These are phyloP conservation scores for Lophius americanus DNA, from an alignment of 2,797 vertebrate genomes.

Conservation along the genomic window DNA sequence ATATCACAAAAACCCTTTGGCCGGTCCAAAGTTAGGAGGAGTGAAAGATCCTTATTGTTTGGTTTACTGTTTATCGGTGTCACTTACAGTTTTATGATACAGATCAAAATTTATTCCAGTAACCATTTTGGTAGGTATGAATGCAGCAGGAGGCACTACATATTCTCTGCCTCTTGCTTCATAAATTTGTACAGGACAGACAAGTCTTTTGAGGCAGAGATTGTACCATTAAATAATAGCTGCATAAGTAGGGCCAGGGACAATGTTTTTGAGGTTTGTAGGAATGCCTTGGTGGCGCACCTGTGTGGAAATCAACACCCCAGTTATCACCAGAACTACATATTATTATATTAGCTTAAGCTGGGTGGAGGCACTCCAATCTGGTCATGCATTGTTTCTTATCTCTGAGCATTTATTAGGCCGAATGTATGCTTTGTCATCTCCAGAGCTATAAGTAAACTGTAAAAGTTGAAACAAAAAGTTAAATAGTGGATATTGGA, in stretches of 20 bases:
- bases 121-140: background rate
- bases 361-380: constrained; percentile 47
- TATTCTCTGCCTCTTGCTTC: background rate
- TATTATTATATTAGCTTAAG: constrained; percentile 35
- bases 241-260: background rate
- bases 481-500: background rate
- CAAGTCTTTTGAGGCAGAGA: background rate
- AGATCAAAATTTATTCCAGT: background rate
- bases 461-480: background rate
- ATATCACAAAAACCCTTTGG: background rate
- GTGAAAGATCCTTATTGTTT: background rate
- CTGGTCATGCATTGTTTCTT: constrained; percentile 59
- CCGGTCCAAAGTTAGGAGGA: background rate
- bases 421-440: constrained; percentile 45
- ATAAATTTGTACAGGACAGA: background rate
- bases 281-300: constrained; percentile 55
- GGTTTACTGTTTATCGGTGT: background rate
- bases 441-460: constrained; percentile 1
- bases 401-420: constrained; percentile 32
- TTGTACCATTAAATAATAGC: background rate
- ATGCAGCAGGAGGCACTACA: background rate
- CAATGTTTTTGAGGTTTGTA: constrained; percentile 61
- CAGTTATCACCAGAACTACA: constrained; percentile 25
- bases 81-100: background rate
- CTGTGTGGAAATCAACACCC: constrained; percentile 32